Percentiles rank a stretch among this genome's conserved stretches.
Evolutionary conservation across 2,888 invertebrate species (phyloP).

Genomic region (Ischnura elegans): DNA sequence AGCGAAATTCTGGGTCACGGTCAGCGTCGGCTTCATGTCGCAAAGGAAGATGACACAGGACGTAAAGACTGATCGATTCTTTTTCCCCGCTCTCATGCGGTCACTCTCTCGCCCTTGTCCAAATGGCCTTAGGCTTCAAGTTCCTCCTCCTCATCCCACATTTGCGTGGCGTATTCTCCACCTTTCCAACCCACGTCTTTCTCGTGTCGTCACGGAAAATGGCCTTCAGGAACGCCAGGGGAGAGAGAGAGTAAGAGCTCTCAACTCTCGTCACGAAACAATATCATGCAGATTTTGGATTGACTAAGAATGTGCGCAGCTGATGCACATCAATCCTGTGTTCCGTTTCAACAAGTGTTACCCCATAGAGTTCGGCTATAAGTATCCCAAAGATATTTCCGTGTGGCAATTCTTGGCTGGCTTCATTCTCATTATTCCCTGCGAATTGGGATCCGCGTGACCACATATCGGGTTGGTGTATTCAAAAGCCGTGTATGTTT

Average conservation of each 20-base stretch:
- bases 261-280: background rate
- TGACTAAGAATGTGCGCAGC: background rate
- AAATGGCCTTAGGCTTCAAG: background rate
- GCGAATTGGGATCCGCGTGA: too few relatives aligned
- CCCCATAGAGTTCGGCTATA: background rate
- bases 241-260: background rate
- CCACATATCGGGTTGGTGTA: too few relatives aligned
- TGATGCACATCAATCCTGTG: background rate
- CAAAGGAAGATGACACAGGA: background rate
- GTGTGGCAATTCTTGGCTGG: background rate
- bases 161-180: background rate
- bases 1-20: slow-evolving; percentile 33
- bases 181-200: background rate
- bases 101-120: background rate
- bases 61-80: slow-evolving; percentile 32
- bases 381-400: background rate
- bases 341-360: background rate
- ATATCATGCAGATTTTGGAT: background rate
- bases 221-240: background rate
- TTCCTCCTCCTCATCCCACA: background rate
- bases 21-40: background rate
- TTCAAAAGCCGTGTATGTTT: too few relatives aligned
- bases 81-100: background rate
- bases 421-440: background rate
- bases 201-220: slow-evolving; percentile 1